phyloP scores from a whole-genome alignment of 2,797 vertebrate genomes.

The Euphonia xanthogaster region DNA sequence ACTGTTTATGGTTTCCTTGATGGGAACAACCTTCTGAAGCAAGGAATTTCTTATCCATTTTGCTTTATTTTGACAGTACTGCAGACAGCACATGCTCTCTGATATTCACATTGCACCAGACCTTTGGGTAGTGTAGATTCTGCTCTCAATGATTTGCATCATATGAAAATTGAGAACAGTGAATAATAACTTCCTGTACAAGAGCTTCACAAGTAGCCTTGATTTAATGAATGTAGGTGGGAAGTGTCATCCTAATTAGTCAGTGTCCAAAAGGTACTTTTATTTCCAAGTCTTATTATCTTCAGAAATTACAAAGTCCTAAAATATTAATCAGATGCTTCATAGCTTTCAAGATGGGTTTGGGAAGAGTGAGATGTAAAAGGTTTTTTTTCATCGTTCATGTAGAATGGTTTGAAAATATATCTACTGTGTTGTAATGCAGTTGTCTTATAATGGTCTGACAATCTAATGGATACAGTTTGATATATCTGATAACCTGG shows the following conservation, averaged over 20 bases:
- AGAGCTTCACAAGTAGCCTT: background rate
- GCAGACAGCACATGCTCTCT: background rate
- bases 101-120: background rate
- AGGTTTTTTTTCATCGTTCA: background rate
- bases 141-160: background rate
- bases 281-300: background rate
- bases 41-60: background rate
- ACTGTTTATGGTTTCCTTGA: background rate
- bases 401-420: background rate
- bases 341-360: background rate
- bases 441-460: background rate
- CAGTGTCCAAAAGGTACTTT: conserved; percentile 1
- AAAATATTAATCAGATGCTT: conserved; percentile 6
- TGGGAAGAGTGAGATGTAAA: background rate
- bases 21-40: background rate
- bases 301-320: conserved; percentile 23
- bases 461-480: background rate
- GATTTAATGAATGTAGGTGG: background rate
- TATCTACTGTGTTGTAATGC: background rate
- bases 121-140: background rate
- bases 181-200: conserved; percentile 13
- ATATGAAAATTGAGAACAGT: background rate
- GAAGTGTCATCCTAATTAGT: conserved; percentile 20
- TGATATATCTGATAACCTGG: background rate
- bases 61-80: background rate